A percentile compares a stretch with the other conserved stretches of the same genome.
Evolutionary conservation across 2,888 invertebrate genomes (phyloP).

Genomic region (Diplazon laetatorius): DNA sequence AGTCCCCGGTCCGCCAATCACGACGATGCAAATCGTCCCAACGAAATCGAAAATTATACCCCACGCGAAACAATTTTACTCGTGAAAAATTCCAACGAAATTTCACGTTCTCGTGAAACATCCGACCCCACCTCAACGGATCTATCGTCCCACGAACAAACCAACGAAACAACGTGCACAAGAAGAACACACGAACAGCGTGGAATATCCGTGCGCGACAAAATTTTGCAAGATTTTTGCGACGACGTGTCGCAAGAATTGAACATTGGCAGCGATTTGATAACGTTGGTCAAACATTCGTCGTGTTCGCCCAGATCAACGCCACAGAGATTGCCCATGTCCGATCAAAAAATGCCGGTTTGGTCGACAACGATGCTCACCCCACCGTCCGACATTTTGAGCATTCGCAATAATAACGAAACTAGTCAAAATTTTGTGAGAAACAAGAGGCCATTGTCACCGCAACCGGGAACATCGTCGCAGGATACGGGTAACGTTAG

Average conservation of each 20-base stretch:
- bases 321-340: constrained; percentile 78
- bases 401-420: constrained; percentile 80
- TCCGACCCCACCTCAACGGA: too few relatives aligned
- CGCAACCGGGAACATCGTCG: constrained; percentile 78
- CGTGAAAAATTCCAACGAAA: constrained; percentile 71
- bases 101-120: too few relatives aligned
- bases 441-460: constrained; percentile 73
- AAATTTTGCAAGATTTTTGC: constrained; percentile 81
- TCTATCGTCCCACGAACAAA: too few relatives aligned
- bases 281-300: constrained; percentile 80
- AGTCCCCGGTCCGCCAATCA: constrained; percentile 69
- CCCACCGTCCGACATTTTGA: constrained; percentile 79
- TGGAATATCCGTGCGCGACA: constrained; percentile 80
- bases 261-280: constrained; percentile 79
- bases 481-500: too few relatives aligned
- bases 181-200: constrained; percentile 60
- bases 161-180: constrained; percentile 61
- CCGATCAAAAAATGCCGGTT: constrained; percentile 74
- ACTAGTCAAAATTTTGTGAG: constrained; percentile 76
- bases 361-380: constrained; percentile 77
- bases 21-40: constrained; percentile 74
- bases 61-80: constrained; percentile 73
- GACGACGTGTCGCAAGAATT: constrained; percentile 80
- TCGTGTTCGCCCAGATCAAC: constrained; percentile 80
- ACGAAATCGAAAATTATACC: constrained; percentile 74